Conservation (phyloP, 1,140 invertebrate species). For the Rhagoletis zephyria region DNA sequence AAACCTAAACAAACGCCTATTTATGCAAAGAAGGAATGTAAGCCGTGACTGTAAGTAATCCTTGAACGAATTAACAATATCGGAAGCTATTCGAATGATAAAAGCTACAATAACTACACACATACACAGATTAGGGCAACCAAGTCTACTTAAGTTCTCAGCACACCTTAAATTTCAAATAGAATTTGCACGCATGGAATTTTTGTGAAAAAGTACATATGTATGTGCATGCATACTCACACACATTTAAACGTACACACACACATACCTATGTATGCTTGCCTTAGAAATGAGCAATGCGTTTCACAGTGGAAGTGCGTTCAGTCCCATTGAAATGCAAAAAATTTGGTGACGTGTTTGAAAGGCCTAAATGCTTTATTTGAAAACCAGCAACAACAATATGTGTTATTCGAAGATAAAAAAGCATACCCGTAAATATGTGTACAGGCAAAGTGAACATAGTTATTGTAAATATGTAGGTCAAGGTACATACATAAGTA, state of each 20-base stretch:
- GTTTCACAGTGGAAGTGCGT: not conserved
- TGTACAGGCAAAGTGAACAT: no score
- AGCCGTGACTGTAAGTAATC: not conserved
- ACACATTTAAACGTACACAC: not conserved
- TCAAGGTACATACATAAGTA: no score
- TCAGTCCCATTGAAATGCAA: conserved; percentile 9
- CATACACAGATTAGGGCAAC: not conserved
- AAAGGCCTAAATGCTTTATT: not conserved
- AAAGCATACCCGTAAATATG: no score
- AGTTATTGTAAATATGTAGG: no score
- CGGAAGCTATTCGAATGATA: not conserved
- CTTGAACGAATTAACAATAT: not conserved
- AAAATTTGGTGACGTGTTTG: conserved; percentile 28
- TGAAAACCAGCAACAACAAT: not conserved
- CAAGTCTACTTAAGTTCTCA: not conserved
- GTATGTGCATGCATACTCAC: not conserved
- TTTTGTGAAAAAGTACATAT: not conserved
- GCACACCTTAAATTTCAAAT: conserved; percentile 43
- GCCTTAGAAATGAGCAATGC: not conserved
- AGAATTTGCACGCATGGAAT: not conserved
- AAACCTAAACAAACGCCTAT: not conserved
- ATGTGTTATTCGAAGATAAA: no score
- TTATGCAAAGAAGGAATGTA: conserved; percentile 13
- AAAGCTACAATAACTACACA: not conserved
- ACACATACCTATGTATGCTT: not conserved